Percentiles rank a stretch among this genome's conserved stretches.
phyloP scores from a whole-genome alignment of 2,113 vertebrate species.

The Chaenocephalus aceratus region DNA sequence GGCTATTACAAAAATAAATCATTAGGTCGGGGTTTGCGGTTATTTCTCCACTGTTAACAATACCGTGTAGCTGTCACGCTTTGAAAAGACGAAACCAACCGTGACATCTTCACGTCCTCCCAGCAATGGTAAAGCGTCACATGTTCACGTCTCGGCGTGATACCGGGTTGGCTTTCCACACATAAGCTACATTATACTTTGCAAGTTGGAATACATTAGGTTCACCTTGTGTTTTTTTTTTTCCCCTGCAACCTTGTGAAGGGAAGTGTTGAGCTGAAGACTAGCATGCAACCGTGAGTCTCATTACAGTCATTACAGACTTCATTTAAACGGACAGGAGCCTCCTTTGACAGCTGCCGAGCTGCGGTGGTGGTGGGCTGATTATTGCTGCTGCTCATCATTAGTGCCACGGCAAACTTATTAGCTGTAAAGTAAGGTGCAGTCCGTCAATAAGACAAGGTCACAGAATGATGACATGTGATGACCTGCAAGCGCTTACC shows the following conservation, averaged over 20 bases:
- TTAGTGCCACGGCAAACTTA: constrained; percentile 74
- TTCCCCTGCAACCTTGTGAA: constrained; percentile 15
- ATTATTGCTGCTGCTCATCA: constrained; percentile 75
- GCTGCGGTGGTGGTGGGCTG: constrained; percentile 26
- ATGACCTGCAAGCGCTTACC: constrained; percentile 55
- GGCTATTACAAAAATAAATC: no score
- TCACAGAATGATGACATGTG: constrained; percentile 76
- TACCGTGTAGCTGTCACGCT: no score
- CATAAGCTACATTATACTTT: background rate
- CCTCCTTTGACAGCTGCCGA: constrained; percentile 56
- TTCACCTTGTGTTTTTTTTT: constrained; percentile 17
- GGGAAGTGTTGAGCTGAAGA: constrained; percentile 28
- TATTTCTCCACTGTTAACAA: no score
- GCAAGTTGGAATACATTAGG: constrained; percentile 15
- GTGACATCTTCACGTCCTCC: no score
- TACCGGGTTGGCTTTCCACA: no score
- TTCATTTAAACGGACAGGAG: constrained; percentile 65
- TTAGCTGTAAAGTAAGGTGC: constrained; percentile 59
- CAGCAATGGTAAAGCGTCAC: no score
- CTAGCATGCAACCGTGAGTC: background rate
- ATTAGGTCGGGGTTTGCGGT: no score
- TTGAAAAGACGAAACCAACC: no score
- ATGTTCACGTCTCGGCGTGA: no score
- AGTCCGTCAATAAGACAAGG: constrained; percentile 74
- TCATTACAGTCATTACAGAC: constrained; percentile 64